Conservation (phyloP, 2,888 invertebrate genomes). For the Acleris sparsana region DNA sequence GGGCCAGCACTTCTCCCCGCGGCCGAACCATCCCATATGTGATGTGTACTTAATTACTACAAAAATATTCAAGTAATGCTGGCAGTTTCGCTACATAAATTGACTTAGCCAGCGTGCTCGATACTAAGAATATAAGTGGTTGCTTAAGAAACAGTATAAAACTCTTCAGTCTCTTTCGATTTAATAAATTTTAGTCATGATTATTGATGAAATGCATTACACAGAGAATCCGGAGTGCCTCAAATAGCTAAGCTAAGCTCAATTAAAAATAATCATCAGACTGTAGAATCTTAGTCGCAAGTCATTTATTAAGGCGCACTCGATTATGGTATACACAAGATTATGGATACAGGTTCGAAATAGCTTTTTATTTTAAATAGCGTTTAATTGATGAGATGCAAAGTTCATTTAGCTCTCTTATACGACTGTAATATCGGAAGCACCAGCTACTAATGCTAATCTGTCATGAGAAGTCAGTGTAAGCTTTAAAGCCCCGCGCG, state of each 20-base stretch:
- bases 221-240: slow-evolving; percentile 16
- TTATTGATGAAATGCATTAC: slow-evolving; percentile 19
- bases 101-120: slow-evolving; percentile 25
- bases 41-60: slow-evolving; percentile 21
- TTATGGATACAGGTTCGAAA: no score
- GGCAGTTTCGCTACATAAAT: slow-evolving; percentile 16
- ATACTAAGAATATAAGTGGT: slow-evolving; percentile 20
- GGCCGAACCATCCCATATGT: slow-evolving; percentile 2
- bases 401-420: background rate
- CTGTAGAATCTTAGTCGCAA: no score
- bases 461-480: slow-evolving; percentile 26
- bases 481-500: slow-evolving; percentile 6
- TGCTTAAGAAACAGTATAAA: slow-evolving; percentile 34
- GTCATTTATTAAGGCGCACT: no score
- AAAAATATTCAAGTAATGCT: slow-evolving; percentile 9
- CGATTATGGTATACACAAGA: no score
- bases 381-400: slow-evolving; percentile 1
- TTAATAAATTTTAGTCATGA: slow-evolving; percentile 28
- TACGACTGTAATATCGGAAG: slow-evolving; percentile 12
- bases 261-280: no score
- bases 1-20: background rate
- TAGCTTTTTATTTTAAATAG: background rate
- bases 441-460: slow-evolving; percentile 26
- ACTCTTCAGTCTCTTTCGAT: slow-evolving; percentile 37
- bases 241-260: background rate